Conservation (phyloP, 2,797 vertebrate genomes). For the Pseudochirops cupreus region DNA sequence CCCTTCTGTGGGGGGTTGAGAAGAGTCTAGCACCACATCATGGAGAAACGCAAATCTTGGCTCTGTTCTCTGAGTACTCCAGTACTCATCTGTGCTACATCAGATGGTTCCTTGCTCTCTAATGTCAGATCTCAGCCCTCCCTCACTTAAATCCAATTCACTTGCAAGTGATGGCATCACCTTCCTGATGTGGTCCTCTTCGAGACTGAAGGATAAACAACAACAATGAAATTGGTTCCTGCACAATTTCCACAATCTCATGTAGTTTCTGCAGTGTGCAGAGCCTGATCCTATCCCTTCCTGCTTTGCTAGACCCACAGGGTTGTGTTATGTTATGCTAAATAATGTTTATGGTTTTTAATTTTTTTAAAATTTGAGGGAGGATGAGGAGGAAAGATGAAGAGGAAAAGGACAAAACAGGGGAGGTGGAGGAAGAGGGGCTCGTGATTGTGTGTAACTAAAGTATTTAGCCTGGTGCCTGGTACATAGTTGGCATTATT, state of each 20-base stretch:
- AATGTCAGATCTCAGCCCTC: background rate
- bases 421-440: background rate
- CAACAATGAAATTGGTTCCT: background rate
- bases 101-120: background rate
- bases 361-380: background rate
- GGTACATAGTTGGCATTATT: background rate
- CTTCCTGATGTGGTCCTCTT: no score
- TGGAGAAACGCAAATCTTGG: background rate
- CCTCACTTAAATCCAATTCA: no score
- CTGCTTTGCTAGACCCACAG: background rate
- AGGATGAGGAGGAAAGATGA: background rate
- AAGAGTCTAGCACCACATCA: background rate
- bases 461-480: background rate
- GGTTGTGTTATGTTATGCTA: background rate
- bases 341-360: background rate
- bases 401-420: fast-evolving
- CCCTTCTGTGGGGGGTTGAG: background rate
- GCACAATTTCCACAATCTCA: background rate
- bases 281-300: background rate
- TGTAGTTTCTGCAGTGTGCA: background rate
- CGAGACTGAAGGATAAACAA: no score
- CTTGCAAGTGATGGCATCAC: no score
- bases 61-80: background rate
- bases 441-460: background rate
- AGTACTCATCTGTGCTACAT: background rate